A percentile compares a stretch with the other conserved stretches of the same genome.
Conservation (phyloP, 2,113 vertebrate genomes). For the Coryphaenoides rupestris region DNA sequence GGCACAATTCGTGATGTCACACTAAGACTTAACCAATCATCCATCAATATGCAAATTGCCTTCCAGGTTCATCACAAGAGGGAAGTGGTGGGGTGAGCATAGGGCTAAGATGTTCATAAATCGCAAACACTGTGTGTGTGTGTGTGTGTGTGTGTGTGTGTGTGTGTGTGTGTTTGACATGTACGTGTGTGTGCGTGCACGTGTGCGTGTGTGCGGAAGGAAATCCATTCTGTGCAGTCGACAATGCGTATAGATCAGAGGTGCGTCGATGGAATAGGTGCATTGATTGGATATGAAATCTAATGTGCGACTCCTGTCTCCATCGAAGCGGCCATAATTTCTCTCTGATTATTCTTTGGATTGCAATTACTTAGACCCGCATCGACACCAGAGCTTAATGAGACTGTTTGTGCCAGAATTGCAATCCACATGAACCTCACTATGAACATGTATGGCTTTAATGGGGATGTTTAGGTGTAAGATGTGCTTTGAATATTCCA, state of each 20-base stretch:
- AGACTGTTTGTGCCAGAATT: constrained; percentile 45
- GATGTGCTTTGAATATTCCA: constrained; percentile 6
- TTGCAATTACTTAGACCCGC: constrained; percentile 45
- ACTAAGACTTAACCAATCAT: too few relatives aligned
- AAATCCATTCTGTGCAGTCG: constrained; percentile 13
- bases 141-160: constrained; percentile 20
- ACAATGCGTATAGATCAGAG: constrained; percentile 22
- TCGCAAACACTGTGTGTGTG: constrained; percentile 9
- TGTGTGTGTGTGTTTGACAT: neutral
- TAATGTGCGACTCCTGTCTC: constrained; percentile 42
- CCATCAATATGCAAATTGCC: too few relatives aligned
- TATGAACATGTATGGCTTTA: constrained; percentile 28
- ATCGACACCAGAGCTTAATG: constrained; percentile 47
- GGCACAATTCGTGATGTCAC: too few relatives aligned
- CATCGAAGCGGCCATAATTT: constrained; percentile 49
- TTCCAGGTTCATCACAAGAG: too few relatives aligned
- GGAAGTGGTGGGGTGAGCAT: too few relatives aligned
- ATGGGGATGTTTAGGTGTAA: constrained; percentile 31
- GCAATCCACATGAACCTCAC: constrained; percentile 25
- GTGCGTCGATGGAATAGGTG: constrained; percentile 36
- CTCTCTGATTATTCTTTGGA: constrained; percentile 50
- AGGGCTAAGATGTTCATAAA: too few relatives aligned
- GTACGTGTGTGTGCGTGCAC: neutral
- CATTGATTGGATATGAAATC: constrained; percentile 53
- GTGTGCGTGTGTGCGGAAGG: constrained; percentile 13